Evolutionary conservation across 1,140 invertebrate species (phyloP), one percentile per base, ranked within the genome.

Genomic region (Manduca sexta): DNA sequence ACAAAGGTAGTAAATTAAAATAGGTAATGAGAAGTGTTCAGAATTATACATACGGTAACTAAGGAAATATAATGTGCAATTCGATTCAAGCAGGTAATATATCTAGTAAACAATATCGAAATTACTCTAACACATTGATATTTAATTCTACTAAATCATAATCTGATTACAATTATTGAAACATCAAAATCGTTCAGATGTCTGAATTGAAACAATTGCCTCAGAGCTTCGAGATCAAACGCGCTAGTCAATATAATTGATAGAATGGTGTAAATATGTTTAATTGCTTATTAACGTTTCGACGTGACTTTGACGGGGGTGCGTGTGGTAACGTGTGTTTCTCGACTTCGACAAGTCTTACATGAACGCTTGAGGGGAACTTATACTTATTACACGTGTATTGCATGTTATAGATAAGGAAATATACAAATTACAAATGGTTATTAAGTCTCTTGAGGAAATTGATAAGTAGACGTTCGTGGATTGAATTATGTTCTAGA

Each of bases 221-320:
- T 69, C 65, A 52, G 60, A 73, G 71, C 60, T 65, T 64, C 65
- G 56, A 70, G 63, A 74, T 78, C 69, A 76, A 79, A 75, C 61
- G 61, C 49, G 63, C 43, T 64, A 72, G 71, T 69, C 21, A 56
- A 60, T 64, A 68, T 64, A 73, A 77, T 79, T 72, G 68, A 14
- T 18, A 8, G 68, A 60, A 75, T 69, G 58, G 53, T 63, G 67
- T 70, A 60, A 77, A 79, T 77, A 76, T 45, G 15, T 78, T 75
- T 84, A 84, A 84, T 81, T 84, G 80, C 61, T 76, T 80, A 81
- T 81, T 84, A 80, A 64, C 73, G 56, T 66, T 41, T 12, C 60
- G 61, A 72, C 69, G 56, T 73, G 55, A 74, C 74, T 79, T 79
- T 79, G 72, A 76, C 68, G 62, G 49, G 52, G 57, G 49, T 53